A percentile compares a stretch with the other conserved stretches of the same genome.
Evolutionary conservation across 2,113 vertebrate species (phyloP).

Genomic region (Chitala chitala): DNA sequence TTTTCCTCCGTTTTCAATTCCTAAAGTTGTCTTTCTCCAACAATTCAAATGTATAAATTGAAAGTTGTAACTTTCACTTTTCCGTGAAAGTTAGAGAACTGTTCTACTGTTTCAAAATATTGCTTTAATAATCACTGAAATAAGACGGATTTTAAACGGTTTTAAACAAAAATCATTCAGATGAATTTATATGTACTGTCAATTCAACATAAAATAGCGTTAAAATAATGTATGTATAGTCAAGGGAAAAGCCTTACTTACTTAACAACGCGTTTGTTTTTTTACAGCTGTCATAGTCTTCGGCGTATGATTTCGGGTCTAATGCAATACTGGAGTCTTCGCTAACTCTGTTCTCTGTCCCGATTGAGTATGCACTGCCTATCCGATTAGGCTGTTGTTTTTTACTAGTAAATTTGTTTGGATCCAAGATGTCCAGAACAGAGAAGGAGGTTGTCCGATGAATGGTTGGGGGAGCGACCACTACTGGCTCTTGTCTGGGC

Average conservation of each 20-base stretch:
- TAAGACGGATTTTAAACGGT: too few relatives aligned
- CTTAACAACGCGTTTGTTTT: slow-evolving; percentile 61
- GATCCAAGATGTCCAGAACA: slow-evolving; percentile 93
- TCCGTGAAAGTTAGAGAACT: too few relatives aligned
- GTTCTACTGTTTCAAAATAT: too few relatives aligned
- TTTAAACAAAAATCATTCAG: too few relatives aligned
- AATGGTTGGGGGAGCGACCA: slow-evolving; percentile 51
- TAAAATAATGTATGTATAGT: not conserved
- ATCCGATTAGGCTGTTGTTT: slow-evolving; percentile 59
- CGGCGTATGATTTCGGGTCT: slow-evolving; percentile 54
- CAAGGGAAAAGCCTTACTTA: slow-evolving; percentile 47
- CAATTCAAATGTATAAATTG: too few relatives aligned
- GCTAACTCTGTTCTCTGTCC: slow-evolving; percentile 49
- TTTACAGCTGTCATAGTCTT: slow-evolving; percentile 65
- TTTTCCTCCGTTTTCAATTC: too few relatives aligned
- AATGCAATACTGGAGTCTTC: slow-evolving; percentile 52
- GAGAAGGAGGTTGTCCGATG: slow-evolving; percentile 94
- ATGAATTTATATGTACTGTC: too few relatives aligned
- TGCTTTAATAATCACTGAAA: too few relatives aligned
- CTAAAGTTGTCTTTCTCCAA: too few relatives aligned
- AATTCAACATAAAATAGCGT: not conserved
- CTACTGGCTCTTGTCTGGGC: slow-evolving; percentile 64
- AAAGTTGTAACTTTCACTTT: too few relatives aligned
- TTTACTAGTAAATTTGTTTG: slow-evolving; percentile 91
- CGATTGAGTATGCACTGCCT: slow-evolving; percentile 47